Base-by-base conservation (phyloP, 2,888 invertebrate genomes). In the Lasius platythorax region DNA sequence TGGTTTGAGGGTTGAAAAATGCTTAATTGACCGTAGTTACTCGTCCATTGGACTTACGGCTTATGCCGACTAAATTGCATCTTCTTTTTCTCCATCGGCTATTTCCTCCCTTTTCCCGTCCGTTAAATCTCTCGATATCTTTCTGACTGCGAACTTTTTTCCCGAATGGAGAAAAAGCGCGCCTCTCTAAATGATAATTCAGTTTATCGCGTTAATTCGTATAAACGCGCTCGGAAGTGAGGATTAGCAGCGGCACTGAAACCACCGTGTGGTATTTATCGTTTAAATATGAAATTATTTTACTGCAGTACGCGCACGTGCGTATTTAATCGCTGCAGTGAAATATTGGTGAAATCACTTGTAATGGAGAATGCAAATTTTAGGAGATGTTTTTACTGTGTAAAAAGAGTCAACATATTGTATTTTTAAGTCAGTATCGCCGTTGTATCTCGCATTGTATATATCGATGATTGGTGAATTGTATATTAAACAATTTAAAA, bases 1-100 rank as follows among this genome's bases (percentile, higher is more conserved):
- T 88, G 84, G 70, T 85, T 81, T 67, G 70, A 84, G 66, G 37
- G 81, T 61, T 72, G 85, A 85, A 76, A 81, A 81, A 87, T 84
- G 73, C 64, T 89, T 89, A 89, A 89, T 89, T 85, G 85, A 64
- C 40, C 40, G 37, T 67, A 64, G 56, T 50, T 76, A 40, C 30
- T 43, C 46, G 23, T 61, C 23, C 46, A 46, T 11, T 28, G 33
- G 18, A 11, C 23, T 61, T 43, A 37, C 23, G 43, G 30, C 9
- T 53, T 67, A 66, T 37, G 43, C 23, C 28, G 4, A 37, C 28
- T 43, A 61, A 72, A 79, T 46, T 79, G 73, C 33, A 30, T 9
- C 40, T 37, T 30, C 28, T 78, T 73, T n/a, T 79, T 46, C 12
- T 53, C n/a, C 33, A 3, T 23, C 30, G 18, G 53, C 3, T n/a